Evolutionary conservation across 2,888 invertebrate genomes (phyloP), one percentile per base, ranked within the genome.

Genomic region (Folsomia manolachei): DNA sequence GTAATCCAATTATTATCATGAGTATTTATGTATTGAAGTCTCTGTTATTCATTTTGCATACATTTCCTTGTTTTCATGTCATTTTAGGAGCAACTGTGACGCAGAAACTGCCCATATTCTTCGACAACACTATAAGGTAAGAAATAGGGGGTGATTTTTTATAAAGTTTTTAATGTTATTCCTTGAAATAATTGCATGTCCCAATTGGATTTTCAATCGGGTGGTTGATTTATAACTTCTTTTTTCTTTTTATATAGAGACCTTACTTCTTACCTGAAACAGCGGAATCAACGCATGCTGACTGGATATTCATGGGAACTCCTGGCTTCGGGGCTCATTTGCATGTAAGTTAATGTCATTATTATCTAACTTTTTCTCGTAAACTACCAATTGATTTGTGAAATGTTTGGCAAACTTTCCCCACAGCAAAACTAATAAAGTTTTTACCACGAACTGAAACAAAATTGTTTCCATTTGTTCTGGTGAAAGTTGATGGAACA

Each of bases 311-410:
- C 83, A 97, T 97, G 91, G 97, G 97, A 0, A 94, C 93, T 27
- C 91, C 94, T 0, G 97, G 97, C 0, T 89, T 92, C 82, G 97
- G 97, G 0, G 97, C 97, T 0, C 93, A 95, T 81, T 91, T 97
- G 91, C 97, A 97, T 84, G 96, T 96, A 84, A 88, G 89, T 85
- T 4, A 39, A 39, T 9, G 39, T 39, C 14, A 39, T 39, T 14
- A 39, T 39, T 39, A 39, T 9, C 24, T n/a, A n/a, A n/a, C n/a
- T n/a, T n/a, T n/a, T n/a, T n/a, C n/a, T n/a, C n/a, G n/a, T n/a
- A n/a, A n/a, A n/a, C n/a, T n/a, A n/a, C n/a, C n/a, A n/a, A n/a
- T n/a, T n/a, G n/a, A n/a, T n/a, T n/a, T 56, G n/a, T 63, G 63
- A 24, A 21, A 11, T 53, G 4, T 25, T 63, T 39, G 18, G 2